These are phyloP conservation scores for Lithophane socia DNA, from an alignment of 2,888 invertebrate genomes.

Conservation along the genomic window DNA sequence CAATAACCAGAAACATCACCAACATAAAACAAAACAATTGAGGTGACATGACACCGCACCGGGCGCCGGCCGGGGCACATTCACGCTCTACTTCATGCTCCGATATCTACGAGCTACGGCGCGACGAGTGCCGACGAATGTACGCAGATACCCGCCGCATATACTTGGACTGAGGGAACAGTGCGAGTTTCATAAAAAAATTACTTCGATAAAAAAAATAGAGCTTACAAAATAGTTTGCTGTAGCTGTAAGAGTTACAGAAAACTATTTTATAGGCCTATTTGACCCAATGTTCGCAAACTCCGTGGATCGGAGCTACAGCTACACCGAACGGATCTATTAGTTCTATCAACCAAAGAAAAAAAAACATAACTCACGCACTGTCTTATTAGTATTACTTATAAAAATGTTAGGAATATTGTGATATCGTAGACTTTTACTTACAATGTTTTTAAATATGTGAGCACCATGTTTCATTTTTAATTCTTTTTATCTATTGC, in stretches of 20 bases:
- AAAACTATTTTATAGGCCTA: not conserved
- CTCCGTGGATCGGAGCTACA: not conserved
- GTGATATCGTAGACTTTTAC: too few species aligned
- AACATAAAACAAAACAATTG: not conserved
- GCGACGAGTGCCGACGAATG: not conserved
- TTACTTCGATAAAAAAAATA: too few species aligned
- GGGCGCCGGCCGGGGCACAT: too few species aligned
- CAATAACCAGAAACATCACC: not conserved
- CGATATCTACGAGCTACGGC: not conserved
- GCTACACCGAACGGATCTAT: not conserved
- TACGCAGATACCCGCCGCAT: not conserved
- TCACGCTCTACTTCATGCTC: not conserved
- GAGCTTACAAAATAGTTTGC: too few species aligned
- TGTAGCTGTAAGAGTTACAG: too few species aligned
- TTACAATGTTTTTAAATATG: too few species aligned
- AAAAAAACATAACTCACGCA: not conserved
- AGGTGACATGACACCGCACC: too few species aligned
- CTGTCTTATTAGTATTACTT: too few species aligned
- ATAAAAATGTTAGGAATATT: too few species aligned
- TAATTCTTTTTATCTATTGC: too few species aligned
- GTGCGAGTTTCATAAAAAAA: too few species aligned
- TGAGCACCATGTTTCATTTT: too few species aligned
- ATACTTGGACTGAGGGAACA: not conserved
- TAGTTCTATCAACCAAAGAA: not conserved
- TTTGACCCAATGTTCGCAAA: not conserved